These are phyloP conservation scores for Wiebesia pumilae DNA, from an alignment of 1,140 invertebrate genomes.

Conservation along the genomic window DNA sequence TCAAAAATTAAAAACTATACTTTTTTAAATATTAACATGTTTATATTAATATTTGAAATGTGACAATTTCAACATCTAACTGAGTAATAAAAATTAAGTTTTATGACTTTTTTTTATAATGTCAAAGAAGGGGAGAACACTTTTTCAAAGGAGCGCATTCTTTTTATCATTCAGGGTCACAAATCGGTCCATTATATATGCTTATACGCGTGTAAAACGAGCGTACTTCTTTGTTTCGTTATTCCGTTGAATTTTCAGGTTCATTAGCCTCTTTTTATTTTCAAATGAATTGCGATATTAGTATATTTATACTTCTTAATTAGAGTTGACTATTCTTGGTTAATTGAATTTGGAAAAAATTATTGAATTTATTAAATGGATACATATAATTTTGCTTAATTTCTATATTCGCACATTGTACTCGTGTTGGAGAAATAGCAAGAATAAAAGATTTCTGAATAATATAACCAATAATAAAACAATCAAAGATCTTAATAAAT, in stretches of 20 bases:
- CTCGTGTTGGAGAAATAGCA: too few species aligned
- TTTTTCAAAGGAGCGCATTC: constrained; percentile 25
- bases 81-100: neutral
- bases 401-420: too few species aligned
- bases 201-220: neutral
- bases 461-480: too few species aligned
- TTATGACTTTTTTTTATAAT: neutral
- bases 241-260: constrained; percentile 13
- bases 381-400: neutral
- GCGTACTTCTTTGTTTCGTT: constrained; percentile 41
- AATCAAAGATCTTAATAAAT: too few species aligned
- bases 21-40: too few species aligned
- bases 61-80: too few species aligned
- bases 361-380: neutral
- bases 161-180: constrained; percentile 22
- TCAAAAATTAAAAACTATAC: too few species aligned
- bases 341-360: neutral
- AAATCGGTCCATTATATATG: constrained; percentile 10
- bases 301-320: neutral
- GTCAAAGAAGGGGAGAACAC: neutral
- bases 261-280: constrained; percentile 29
- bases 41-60: too few species aligned
- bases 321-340: neutral
- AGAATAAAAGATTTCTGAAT: too few species aligned
- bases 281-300: neutral